Evolutionary conservation across 2,113 vertebrate genomes (phyloP).

Genomic region (Gymnogyps californianus): DNA sequence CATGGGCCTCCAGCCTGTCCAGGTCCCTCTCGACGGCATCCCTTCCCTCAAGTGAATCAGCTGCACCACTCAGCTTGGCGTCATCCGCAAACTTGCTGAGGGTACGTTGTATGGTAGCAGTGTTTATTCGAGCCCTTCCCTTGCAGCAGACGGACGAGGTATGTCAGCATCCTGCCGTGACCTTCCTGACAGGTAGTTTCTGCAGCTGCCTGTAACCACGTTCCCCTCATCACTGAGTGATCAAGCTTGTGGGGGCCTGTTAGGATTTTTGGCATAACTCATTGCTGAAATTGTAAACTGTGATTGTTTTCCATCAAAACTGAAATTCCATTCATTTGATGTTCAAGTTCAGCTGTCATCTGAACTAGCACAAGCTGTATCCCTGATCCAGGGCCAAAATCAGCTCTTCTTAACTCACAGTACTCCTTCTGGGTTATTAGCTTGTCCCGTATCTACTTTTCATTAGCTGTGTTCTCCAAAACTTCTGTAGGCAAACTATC

Average conservation of each 20-base stretch:
- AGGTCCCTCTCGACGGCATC: background rate
- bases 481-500: background rate
- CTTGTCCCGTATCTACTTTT: background rate
- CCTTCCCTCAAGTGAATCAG: background rate
- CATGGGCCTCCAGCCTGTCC: background rate
- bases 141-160: background rate
- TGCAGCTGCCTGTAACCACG: background rate
- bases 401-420: background rate
- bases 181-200: background rate
- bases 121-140: background rate
- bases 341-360: background rate
- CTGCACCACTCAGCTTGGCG: background rate
- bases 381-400: background rate
- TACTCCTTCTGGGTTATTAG: background rate
- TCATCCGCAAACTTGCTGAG: background rate
- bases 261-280: background rate
- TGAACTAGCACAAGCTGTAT: background rate
- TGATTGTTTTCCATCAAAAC: background rate
- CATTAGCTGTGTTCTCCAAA: background rate
- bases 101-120: accelerated
- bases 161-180: background rate
- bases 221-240: background rate
- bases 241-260: background rate
- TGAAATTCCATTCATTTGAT: background rate
- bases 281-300: background rate